Conservation (phyloP, 1,140 invertebrate genomes). For the Brachionus manjavacas region DNA sequence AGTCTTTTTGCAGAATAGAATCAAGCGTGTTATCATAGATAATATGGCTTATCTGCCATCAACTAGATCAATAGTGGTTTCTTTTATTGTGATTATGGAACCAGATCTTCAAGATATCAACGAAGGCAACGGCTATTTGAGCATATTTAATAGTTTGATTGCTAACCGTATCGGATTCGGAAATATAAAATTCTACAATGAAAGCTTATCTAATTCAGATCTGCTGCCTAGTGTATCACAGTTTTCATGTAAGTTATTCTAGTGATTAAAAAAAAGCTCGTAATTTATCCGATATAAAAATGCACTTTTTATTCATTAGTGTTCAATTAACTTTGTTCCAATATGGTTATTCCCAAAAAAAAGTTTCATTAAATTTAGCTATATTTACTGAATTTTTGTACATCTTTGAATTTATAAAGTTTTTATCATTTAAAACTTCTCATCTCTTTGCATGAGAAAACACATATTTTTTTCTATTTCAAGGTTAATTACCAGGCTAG, state of each 20-base stretch:
- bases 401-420: too few relatives aligned
- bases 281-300: too few relatives aligned
- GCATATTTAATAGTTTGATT: constrained; percentile 17
- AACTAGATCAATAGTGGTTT: background rate
- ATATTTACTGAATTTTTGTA: too few relatives aligned
- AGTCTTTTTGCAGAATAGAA: background rate
- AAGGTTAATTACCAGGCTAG: too few relatives aligned
- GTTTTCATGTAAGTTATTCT: constrained; percentile 19
- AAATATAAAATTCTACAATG: constrained; percentile 10
- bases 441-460: too few relatives aligned
- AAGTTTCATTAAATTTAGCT: too few relatives aligned
- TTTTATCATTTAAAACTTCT: too few relatives aligned
- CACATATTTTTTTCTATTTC: too few relatives aligned
- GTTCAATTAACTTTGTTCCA: too few relatives aligned
- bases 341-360: too few relatives aligned
- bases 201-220: background rate
- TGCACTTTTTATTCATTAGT: too few relatives aligned
- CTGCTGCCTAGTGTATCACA: background rate
- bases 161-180: background rate
- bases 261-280: background rate
- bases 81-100: constrained; percentile 11
- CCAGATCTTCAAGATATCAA: constrained; percentile 13
- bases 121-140: constrained; percentile 1
- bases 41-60: constrained; percentile 34
- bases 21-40: background rate